Evolutionary conservation across 2,888 invertebrate species (phyloP), one percentile per base, ranked within the genome.

Genomic region (Blastobasis adustella): DNA sequence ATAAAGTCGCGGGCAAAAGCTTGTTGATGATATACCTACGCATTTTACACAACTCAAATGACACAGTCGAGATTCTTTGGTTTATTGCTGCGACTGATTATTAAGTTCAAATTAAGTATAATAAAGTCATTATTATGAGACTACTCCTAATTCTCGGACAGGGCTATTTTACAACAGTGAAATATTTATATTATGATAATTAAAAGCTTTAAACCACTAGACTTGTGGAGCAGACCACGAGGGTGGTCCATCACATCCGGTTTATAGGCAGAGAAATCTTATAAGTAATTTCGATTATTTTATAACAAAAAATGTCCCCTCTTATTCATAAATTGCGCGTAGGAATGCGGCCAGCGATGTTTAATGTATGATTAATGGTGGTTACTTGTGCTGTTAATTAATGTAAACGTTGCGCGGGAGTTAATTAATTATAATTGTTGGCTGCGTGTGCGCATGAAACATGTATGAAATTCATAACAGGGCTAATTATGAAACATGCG

Each of bases 391-490:
- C 60, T 65, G 68, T 71, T 85, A 86, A 84, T 85, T 82, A 86
- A 85, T 83, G 76, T 82, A 85, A 86, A 79, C 82, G 71, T 67
- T 73, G 80, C 73, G 71, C 77, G 71, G 70, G 76, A 79, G 79
- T 76, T 86, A 84, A 86, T 85, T 86, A 84, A 86, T 79, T 86
- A 84, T 79, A 84, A 86, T 79, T 86, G 85, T 79, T 78, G 79
- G 73, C 76, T 76, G 72, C 74, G 71, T 75, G 71, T 71, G 72
- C 70, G 71, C 82, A 85, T 85, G 82, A 85, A 85, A 84, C 80
- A 87, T 86, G 85, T 82, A 87, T 87, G 79, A 76, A 84, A 83
- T 83, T 86, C 86, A 87, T 87, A 87, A 85, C 86, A 78, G 69
- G 67, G 73, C 80, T 84, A 83, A 82, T 82, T 83, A 80, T 79